Evolutionary conservation across 2,113 vertebrate species (phyloP), one percentile per base, ranked within the genome.

Genomic region (Thermophis baileyi): DNA sequence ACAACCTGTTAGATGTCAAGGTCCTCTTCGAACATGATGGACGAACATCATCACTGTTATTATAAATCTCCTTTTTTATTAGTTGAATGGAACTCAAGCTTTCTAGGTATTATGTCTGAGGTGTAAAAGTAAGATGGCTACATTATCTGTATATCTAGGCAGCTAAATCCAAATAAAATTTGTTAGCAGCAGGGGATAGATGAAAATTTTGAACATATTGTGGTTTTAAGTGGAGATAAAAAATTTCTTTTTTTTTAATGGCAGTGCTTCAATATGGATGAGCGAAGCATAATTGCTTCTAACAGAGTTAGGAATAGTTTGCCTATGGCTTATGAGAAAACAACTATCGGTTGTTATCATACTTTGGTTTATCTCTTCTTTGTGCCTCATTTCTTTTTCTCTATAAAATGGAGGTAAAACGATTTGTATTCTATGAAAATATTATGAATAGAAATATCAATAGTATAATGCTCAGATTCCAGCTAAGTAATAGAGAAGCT

Each of bases 161-260:
- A 81, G 74, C 7, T 81, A 81, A 81, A 40, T 81, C 35, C 74
- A 81, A 35, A 81, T 81, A 40, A 44, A 81, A 40, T 81, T 44
- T 81, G 35, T 81, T 81, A 81, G 69, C 16, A 93, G 91, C 16
- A 49, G 87, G 85, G 8, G 89, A 93, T 93, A 87, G 87, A 90
- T 11, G 88, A 90, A 92, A 90, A 95, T 95, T 95, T 94, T 95
- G 95, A 54, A 95, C 94, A 96, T 91, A 92, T 50, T 95, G 27
- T 90, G 47, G 69, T 96, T 60, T 95, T 94, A 95, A 96, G 93
- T 93, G 96, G 95, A 96, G 95, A 94, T 92, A 88, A 88, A 46
- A 87, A 51, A 1, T 95, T 93, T 95, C 93, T 94, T 92, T 92
- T 94, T 95, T 95, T 95, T 94, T 95, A 92, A 30, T n/a, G 40